Evolutionary conservation across 2,888 invertebrate genomes (phyloP).

Genomic region (Caenorhabditis panamensis): DNA sequence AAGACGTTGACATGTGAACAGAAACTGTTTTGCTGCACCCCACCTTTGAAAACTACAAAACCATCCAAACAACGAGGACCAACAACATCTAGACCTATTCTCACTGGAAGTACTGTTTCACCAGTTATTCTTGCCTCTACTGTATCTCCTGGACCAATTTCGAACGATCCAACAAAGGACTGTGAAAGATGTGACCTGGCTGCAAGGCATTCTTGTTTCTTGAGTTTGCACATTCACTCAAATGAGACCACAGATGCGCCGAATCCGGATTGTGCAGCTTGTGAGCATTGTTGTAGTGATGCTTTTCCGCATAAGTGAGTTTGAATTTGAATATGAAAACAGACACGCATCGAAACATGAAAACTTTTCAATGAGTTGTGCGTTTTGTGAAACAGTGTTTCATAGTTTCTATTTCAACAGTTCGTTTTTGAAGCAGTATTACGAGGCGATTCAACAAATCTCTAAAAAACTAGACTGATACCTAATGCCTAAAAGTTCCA

Average conservation of each 20-base stretch:
- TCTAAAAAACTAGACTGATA: no score
- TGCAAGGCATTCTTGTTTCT: slow-evolving; percentile 34
- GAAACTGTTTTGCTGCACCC: slow-evolving; percentile 37
- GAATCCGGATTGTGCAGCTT: slow-evolving; percentile 24
- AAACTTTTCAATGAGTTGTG: no score
- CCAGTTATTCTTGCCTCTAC: neutral
- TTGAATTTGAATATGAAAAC: no score
- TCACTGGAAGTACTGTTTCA: neutral
- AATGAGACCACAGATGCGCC: neutral
- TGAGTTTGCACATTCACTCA: slow-evolving; percentile 28
- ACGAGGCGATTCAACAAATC: no score
- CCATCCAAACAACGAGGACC: no score
- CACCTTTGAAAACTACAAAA: neutral
- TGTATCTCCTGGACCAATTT: neutral
- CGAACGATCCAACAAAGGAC: no score
- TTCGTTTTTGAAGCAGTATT: no score
- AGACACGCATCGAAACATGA: neutral
- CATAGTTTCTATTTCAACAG: no score
- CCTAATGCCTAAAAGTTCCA: no score
- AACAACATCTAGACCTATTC: no score
- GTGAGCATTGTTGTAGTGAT: slow-evolving; percentile 44
- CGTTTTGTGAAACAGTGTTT: neutral
- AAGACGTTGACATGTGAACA: slow-evolving; percentile 33
- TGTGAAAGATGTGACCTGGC: slow-evolving; percentile 35
- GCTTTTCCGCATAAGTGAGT: slow-evolving; percentile 38